Percentiles rank a stretch among this genome's conserved stretches.
These are phyloP conservation scores for Otus sunia DNA, from an alignment of 2,113 vertebrate species.

Conservation along the genomic window DNA sequence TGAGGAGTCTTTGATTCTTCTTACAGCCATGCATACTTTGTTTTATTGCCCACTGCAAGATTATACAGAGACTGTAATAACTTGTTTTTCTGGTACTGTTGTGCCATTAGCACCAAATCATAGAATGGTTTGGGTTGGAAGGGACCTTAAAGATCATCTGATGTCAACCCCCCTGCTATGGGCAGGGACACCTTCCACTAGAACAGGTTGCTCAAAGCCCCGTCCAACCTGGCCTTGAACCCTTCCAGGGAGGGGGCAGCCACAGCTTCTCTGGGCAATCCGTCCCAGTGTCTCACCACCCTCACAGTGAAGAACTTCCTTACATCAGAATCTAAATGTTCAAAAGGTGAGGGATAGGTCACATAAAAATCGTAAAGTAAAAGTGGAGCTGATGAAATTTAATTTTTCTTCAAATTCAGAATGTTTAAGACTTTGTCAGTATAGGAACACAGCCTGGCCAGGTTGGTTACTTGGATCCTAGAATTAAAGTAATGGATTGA, in stretches of 20 bases:
- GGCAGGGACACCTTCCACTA: too few relatives aligned
- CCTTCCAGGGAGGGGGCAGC: too few relatives aligned
- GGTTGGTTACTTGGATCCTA: not conserved
- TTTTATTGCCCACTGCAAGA: not conserved
- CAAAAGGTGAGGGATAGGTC: not conserved
- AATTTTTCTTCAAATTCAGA: not conserved
- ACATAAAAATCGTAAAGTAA: not conserved
- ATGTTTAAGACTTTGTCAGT: not conserved
- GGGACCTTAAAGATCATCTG: too few relatives aligned
- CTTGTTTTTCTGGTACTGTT: not conserved
- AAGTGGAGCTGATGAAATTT: not conserved
- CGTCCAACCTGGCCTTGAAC: too few relatives aligned
- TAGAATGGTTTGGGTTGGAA: too few relatives aligned
- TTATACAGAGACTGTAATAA: not conserved
- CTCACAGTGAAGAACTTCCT: too few relatives aligned
- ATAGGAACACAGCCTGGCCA: not conserved
- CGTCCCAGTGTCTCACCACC: too few relatives aligned
- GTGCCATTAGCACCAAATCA: not conserved
- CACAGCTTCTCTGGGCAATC: too few relatives aligned
- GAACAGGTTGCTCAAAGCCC: too few relatives aligned
- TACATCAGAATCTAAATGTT: not conserved
- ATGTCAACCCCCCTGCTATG: too few relatives aligned
- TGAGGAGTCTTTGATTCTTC: not conserved
- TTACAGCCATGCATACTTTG: fast-evolving
- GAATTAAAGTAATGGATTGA: not conserved